These are phyloP conservation scores for Drosophila lutescens DNA, from an alignment of 2,888 invertebrate species.

Conservation along the genomic window DNA sequence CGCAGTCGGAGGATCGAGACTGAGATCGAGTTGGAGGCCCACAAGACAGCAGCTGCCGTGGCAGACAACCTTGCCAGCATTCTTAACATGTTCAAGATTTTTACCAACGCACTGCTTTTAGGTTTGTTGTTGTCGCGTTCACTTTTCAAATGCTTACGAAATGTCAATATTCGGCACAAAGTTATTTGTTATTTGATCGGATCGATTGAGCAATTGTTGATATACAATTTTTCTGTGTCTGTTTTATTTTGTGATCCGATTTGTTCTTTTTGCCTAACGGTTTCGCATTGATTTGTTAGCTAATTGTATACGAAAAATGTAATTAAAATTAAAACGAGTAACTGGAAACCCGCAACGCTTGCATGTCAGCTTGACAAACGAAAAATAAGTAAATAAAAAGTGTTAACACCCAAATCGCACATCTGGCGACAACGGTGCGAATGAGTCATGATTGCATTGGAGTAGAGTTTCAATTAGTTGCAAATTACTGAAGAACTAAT, in stretches of 20 bases:
- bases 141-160: conserved; percentile 71
- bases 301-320: conserved; percentile 55
- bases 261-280: conserved; percentile 29
- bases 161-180: conserved; percentile 71
- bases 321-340: conserved; percentile 59
- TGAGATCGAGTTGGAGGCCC: conserved; percentile 21
- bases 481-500: conserved; percentile 4
- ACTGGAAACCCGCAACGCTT: conserved; percentile 40
- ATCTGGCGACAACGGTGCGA: conserved; percentile 53
- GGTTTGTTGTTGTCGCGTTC: conserved; percentile 58
- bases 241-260: conserved; percentile 7
- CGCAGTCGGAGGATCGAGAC: conserved; percentile 34
- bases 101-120: conserved; percentile 65
- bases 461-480: conserved; percentile 3
- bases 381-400: conserved; percentile 39
- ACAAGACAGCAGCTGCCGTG: conserved; percentile 43
- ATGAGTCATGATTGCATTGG: conserved; percentile 53
- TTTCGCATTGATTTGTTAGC: conserved; percentile 56
- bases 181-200: conserved; percentile 71
- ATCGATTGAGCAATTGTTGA: conserved; percentile 71
- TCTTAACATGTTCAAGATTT: conserved; percentile 73
- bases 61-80: conserved; percentile 71
- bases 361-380: conserved; percentile 38
- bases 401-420: conserved; percentile 61
- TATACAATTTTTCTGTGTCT: conserved; percentile 35